Percentiles rank a stretch among this genome's conserved stretches.
phyloP scores from a whole-genome alignment of 1,140 invertebrate species.

The Cydia amplana region DNA sequence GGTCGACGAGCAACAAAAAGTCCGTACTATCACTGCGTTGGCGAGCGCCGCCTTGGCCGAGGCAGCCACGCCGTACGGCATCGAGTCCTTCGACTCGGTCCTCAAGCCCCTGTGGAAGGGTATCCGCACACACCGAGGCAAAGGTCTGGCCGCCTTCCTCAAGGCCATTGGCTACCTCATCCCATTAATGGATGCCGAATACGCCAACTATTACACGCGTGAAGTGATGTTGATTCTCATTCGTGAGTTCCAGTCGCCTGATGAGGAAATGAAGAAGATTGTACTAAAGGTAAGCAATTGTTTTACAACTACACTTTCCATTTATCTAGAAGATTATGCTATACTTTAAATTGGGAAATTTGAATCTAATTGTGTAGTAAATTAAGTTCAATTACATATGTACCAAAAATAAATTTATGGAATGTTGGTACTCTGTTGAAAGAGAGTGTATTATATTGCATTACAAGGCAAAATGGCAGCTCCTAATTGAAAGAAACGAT shows the following conservation, averaged over 20 bases:
- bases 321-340: too few species aligned
- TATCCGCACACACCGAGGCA: constrained; percentile 98
- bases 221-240: constrained; percentile 99
- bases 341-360: too few species aligned
- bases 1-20: constrained; percentile 93
- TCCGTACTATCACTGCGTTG: constrained; percentile 98
- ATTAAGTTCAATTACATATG: too few species aligned
- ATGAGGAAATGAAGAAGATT: constrained; percentile 99
- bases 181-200: constrained; percentile 99
- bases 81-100: constrained; percentile 99
- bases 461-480: too few species aligned
- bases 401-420: too few species aligned
- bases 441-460: too few species aligned
- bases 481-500: too few species aligned
- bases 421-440: too few species aligned
- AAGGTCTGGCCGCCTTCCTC: constrained; percentile 98
- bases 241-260: constrained; percentile 99
- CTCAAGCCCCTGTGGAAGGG: constrained; percentile 99
- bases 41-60: constrained; percentile 99
- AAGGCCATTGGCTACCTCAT: constrained; percentile 99
- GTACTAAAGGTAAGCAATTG: constrained; percentile 90
- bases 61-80: constrained; percentile 99
- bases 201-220: constrained; percentile 99
- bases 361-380: too few species aligned
- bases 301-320: too few species aligned